Conservation (phyloP, 2,797 vertebrate species). For the Gymnodraco acuticeps region DNA sequence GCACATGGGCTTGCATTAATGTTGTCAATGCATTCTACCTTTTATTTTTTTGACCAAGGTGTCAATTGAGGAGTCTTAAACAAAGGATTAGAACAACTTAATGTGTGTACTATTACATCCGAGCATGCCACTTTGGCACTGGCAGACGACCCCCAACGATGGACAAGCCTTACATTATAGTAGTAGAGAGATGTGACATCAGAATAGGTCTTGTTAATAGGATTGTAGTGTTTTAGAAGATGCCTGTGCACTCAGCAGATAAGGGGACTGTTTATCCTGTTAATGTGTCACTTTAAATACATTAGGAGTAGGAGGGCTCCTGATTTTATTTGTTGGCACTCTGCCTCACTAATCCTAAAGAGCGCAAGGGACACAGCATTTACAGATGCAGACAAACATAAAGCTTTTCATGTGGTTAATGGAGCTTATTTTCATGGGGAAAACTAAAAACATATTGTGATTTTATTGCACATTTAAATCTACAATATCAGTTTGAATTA, state of each 20-base stretch:
- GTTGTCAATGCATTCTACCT: constrained; percentile 8
- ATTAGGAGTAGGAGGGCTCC: constrained; percentile 78
- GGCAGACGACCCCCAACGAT: constrained; percentile 40
- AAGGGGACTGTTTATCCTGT: constrained; percentile 88
- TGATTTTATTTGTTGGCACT: constrained; percentile 70
- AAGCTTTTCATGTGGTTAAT: constrained; percentile 53
- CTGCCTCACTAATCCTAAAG: constrained; percentile 83
- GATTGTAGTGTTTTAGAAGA: constrained; percentile 83
- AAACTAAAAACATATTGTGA: constrained; percentile 49
- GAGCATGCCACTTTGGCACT: constrained; percentile 60
- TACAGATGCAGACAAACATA: constrained; percentile 76
- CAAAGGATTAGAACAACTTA: constrained; percentile 75
- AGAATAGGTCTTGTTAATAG: constrained; percentile 83
- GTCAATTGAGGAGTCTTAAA: constrained; percentile 54
- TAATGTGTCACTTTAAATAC: constrained; percentile 90
- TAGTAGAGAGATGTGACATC: constrained; percentile 74
- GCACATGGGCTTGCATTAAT: neutral
- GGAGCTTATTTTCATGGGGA: constrained; percentile 55
- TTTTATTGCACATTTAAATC: constrained; percentile 48
- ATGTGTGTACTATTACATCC: constrained; percentile 67
- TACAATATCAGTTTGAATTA: constrained; percentile 23
- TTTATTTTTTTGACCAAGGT: constrained; percentile 51
- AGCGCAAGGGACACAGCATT: constrained; percentile 75
- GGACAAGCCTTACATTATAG: constrained; percentile 55
- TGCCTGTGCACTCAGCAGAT: constrained; percentile 82